Evolutionary conservation across 1,140 invertebrate species (phyloP).

Genomic region (Leguminivora glycinivorella): DNA sequence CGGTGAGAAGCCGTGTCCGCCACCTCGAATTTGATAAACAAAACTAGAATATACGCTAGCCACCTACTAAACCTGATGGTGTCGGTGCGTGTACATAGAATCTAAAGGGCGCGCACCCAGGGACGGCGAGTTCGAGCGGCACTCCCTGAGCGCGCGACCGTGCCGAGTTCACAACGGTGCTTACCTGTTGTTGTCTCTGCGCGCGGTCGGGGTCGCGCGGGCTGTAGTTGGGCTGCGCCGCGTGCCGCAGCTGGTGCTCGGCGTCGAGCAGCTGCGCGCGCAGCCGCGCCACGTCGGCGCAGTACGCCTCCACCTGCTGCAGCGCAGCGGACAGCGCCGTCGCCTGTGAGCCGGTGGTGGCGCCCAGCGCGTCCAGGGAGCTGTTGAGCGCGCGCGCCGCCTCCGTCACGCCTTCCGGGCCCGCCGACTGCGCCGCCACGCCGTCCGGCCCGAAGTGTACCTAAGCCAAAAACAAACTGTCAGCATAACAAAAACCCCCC

Average conservation of each 20-base stretch:
- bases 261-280: slow-evolving; percentile 90
- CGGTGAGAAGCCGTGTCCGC: slow-evolving; percentile 46
- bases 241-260: slow-evolving; percentile 90
- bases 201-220: slow-evolving; percentile 91
- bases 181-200: slow-evolving; percentile 94
- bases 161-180: slow-evolving; percentile 60
- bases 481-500: background rate
- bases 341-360: slow-evolving; percentile 85
- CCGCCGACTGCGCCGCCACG: slow-evolving; percentile 79
- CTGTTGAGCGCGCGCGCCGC: slow-evolving; percentile 84
- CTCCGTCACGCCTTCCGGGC: slow-evolving; percentile 87
- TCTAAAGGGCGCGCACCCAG: background rate
- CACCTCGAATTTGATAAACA: slow-evolving; percentile 56
- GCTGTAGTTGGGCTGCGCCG: slow-evolving; percentile 89
- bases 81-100: slow-evolving; percentile 32
- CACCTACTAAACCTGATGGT: slow-evolving; percentile 50
- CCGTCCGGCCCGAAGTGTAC: slow-evolving; percentile 92
- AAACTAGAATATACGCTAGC: slow-evolving; percentile 69
- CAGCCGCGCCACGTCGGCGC: slow-evolving; percentile 91
- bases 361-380: slow-evolving; percentile 84
- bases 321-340: slow-evolving; percentile 88
- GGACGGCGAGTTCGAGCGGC: background rate
- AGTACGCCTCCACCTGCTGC: slow-evolving; percentile 91
- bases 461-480: slow-evolving; percentile 64
- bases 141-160: slow-evolving; percentile 1